Evolutionary conservation across 1,140 invertebrate genomes (phyloP), one percentile per base, ranked within the genome.

Genomic region (Muscidifurax raptorellus): DNA sequence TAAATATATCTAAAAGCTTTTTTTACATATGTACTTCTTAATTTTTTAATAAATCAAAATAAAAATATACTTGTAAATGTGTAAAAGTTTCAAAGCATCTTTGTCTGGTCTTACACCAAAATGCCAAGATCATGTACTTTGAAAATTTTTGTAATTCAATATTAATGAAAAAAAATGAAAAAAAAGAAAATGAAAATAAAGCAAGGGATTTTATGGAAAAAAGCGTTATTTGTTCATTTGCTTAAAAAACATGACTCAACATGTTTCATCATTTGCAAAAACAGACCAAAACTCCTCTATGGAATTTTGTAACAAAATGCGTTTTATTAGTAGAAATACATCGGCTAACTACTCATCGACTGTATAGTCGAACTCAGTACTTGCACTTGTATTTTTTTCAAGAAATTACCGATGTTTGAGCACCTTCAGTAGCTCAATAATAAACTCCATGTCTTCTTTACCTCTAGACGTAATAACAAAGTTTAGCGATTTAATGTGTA

Each of bases 321-420:
- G 85, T 87, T 90, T 90, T 91, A 90, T 91, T 90, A 90, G 87
- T 91, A 90, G 88, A 91, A 89, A 90, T 90, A 90, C 89, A 90
- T 90, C 86, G 87, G 89, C 86, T 90, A 90, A 88, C 87, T 89
- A 89, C 84, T 89, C 88, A 87, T 85, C 77, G 86, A 88, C 86
- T 86, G 80, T 86, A 87, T 87, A 71, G 76, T 87, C 79, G 76
- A 89, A 87, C 87, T 84, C 86, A 88, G 87, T 86, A 78, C 59
- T 87, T 88, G 84, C 80, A 47, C 81, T 79, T 84, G 83, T 77
- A 75, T 82, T 86, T 86, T 86, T 77, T 85, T 87, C 80, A 83
- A 80, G 66, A 87, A 86, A 87, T 77, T 36, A 86, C 81, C 85
- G 83, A 88, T 87, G 86, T 84, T 80, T 83, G 86, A 87, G 85